Evolutionary conservation across 2,888 invertebrate species (phyloP).

Genomic region (Himalopsyche japonica): DNA sequence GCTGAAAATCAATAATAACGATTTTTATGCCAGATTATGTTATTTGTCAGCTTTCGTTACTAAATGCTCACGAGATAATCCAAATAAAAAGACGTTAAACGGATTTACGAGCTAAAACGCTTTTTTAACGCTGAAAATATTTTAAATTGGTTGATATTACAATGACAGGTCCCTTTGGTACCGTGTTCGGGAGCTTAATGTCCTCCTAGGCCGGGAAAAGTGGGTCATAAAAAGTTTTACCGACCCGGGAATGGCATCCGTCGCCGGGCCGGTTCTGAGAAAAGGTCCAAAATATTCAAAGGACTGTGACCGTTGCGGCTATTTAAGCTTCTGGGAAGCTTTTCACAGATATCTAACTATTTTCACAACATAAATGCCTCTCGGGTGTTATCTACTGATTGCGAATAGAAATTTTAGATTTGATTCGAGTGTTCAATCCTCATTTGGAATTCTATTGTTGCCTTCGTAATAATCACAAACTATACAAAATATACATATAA

Average conservation of each 20-base stretch:
- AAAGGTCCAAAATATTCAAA: not conserved
- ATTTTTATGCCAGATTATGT: not conserved
- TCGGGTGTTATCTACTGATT: not conserved
- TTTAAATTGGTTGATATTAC: not conserved
- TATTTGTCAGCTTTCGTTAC: not conserved
- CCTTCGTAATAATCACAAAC: too few species aligned
- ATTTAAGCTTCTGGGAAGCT: not conserved
- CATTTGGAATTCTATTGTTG: too few species aligned
- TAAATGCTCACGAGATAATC: not conserved
- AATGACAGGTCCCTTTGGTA: not conserved
- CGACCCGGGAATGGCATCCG: not conserved
- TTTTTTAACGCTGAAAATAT: not conserved
- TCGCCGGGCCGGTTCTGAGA: not conserved
- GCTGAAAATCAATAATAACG: too few species aligned
- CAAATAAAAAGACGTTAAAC: not conserved
- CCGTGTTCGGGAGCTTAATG: not conserved
- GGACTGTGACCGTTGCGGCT: not conserved
- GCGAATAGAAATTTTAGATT: not conserved
- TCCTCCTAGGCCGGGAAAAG: not conserved
- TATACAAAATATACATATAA: too few species aligned
- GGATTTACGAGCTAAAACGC: not conserved
- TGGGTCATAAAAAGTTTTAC: not conserved
- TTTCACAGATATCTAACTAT: not conserved
- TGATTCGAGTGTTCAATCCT: not conserved
- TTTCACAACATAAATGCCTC: not conserved